phyloP scores from a whole-genome alignment of 1,140 invertebrate genomes.

The Euwallacea fornicatus region DNA sequence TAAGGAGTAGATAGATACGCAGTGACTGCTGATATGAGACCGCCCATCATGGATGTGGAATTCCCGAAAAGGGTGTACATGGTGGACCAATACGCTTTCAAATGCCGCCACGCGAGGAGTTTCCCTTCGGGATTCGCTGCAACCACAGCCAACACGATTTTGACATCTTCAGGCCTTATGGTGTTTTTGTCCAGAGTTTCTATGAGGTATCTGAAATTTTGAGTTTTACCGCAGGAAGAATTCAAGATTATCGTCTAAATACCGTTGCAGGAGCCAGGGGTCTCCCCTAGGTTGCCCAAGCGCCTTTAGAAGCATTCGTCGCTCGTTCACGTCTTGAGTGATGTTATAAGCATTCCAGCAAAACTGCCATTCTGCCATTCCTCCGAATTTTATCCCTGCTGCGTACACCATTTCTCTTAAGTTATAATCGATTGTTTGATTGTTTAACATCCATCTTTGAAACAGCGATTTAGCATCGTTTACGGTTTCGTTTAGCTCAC shows the following conservation, averaged over 20 bases:
- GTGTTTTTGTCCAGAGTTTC: conserved; percentile 62
- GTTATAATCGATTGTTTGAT: conserved; percentile 65
- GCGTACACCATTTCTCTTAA: conserved; percentile 74
- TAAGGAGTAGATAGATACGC: conserved; percentile 72
- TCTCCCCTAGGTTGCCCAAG: conserved; percentile 67
- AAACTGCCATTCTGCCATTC: conserved; percentile 71
- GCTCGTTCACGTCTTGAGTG: conserved; percentile 69
- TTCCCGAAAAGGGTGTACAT: conserved; percentile 68
- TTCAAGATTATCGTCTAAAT: neutral
- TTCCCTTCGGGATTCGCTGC: conserved; percentile 72
- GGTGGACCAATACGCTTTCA: conserved; percentile 72
- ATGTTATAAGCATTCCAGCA: conserved; percentile 72
- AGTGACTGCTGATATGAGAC: conserved; percentile 69
- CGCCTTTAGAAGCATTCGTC: conserved; percentile 67
- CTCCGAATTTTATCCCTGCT: conserved; percentile 71
- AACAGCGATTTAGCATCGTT: conserved; percentile 65
- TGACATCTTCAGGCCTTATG: conserved; percentile 71
- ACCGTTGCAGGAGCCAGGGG: conserved; percentile 70
- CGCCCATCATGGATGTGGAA: conserved; percentile 68
- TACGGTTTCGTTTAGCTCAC: conserved; percentile 65
- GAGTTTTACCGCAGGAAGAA: too few species aligned
- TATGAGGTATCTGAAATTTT: conserved; percentile 60
- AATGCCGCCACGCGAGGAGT: conserved; percentile 74
- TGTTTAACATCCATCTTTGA: conserved; percentile 65
- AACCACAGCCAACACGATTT: conserved; percentile 67